These are phyloP conservation scores for Gadopsis bispinosus DNA, from an alignment of 2,797 vertebrate species.

Conservation along the genomic window DNA sequence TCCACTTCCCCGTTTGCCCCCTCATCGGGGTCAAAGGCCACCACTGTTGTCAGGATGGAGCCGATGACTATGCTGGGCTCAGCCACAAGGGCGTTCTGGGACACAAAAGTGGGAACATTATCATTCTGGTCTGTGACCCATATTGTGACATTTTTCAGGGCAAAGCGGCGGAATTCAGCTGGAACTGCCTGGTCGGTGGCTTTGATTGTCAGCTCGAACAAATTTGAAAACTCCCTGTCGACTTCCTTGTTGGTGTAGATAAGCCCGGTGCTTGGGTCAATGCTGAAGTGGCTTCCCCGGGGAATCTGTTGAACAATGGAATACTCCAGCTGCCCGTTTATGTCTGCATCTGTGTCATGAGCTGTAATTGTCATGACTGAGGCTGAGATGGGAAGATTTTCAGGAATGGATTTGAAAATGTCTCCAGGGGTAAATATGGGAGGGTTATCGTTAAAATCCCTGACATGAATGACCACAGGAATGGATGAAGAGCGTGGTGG, in stretches of 20 bases:
- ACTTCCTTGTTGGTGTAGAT: constrained; percentile 92
- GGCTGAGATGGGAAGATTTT: constrained; percentile 93
- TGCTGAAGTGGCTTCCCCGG: constrained; percentile 92
- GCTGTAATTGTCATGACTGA: constrained; percentile 93
- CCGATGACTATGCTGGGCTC: constrained; percentile 93
- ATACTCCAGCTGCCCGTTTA: constrained; percentile 94
- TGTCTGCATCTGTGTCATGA: constrained; percentile 95
- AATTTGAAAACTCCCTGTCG: constrained; percentile 95
- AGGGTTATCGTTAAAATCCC: constrained; percentile 98
- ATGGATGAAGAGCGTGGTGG: constrained; percentile 93
- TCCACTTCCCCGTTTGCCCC: constrained; percentile 96
- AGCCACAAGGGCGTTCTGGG: constrained; percentile 93
- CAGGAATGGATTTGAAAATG: constrained; percentile 95
- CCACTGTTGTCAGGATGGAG: constrained; percentile 92
- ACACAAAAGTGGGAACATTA: constrained; percentile 92
- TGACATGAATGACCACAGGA: constrained; percentile 93
- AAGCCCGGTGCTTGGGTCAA: constrained; percentile 89
- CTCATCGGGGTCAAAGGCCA: constrained; percentile 95
- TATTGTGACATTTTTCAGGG: constrained; percentile 96
- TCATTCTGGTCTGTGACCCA: constrained; percentile 97
- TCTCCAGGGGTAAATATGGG: constrained; percentile 94
- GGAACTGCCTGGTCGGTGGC: constrained; percentile 95
- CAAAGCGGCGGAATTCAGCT: constrained; percentile 90
- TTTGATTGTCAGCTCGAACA: constrained; percentile 96
- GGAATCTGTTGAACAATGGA: constrained; percentile 94